Conservation (phyloP, 2,113 vertebrate species). For the Dicerorhinus sumatrensis region DNA sequence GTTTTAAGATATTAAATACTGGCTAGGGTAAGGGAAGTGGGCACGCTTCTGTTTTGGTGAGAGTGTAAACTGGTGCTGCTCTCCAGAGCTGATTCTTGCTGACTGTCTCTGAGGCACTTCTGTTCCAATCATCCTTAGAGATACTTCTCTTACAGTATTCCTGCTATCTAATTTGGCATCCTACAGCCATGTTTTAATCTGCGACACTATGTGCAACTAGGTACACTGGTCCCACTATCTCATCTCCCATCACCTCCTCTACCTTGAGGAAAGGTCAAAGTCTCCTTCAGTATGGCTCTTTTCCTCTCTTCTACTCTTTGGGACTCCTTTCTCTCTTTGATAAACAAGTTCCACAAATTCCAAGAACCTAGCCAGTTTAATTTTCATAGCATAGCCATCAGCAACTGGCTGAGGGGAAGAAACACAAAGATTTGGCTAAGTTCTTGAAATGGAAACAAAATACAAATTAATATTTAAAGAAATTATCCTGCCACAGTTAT, state of each 20-base stretch:
- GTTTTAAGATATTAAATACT: neutral
- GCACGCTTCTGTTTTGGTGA: neutral
- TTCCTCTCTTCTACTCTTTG: neutral
- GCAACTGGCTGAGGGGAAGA: neutral
- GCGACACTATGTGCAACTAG: neutral
- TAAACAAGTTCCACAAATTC: slow-evolving; percentile 8
- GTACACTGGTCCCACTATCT: neutral
- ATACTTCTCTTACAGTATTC: neutral
- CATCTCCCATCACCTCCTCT: neutral
- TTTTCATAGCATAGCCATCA: neutral
- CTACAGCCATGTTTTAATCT: neutral
- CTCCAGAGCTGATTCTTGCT: neutral
- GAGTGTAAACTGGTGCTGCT: slow-evolving; percentile 4
- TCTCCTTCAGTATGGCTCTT: neutral
- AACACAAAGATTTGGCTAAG: neutral
- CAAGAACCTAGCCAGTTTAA: neutral
- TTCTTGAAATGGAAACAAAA: slow-evolving; percentile 41
- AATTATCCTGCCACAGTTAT: neutral
- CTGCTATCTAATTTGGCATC: neutral
- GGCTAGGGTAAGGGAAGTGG: neutral
- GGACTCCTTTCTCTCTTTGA: neutral
- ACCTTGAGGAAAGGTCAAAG: neutral
- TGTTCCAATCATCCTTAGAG: neutral
- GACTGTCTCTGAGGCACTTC: neutral
- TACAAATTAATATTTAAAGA: slow-evolving; percentile 8